These are phyloP conservation scores for Schmidtea mediterranea DNA, from an alignment of 1,140 invertebrate species.

Conservation along the genomic window DNA sequence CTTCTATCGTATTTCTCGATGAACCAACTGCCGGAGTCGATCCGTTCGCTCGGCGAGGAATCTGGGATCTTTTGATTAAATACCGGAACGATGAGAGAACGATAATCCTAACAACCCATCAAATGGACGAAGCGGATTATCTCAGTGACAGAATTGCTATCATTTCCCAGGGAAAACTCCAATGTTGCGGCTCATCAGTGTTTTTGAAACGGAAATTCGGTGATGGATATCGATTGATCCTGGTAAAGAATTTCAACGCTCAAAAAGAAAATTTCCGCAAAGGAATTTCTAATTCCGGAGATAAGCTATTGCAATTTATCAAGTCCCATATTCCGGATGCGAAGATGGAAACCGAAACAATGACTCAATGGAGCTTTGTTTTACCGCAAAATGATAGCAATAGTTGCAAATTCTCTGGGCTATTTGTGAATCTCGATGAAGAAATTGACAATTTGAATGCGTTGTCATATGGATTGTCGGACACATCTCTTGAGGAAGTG, in stretches of 20 bases:
- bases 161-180: slow-evolving; percentile 36
- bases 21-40: slow-evolving; percentile 43
- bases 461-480: slow-evolving; percentile 22
- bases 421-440: too few relatives aligned
- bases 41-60: slow-evolving; percentile 53
- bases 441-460: too few relatives aligned
- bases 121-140: slow-evolving; percentile 38
- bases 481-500: slow-evolving; percentile 35
- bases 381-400: too few relatives aligned
- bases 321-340: background rate
- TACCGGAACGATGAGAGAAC: slow-evolving; percentile 32
- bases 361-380: too few relatives aligned
- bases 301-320: background rate
- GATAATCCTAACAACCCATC: slow-evolving; percentile 41
- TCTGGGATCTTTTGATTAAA: slow-evolving; percentile 42
- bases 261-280: slow-evolving; percentile 6
- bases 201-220: slow-evolving; percentile 37
- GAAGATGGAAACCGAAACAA: background rate
- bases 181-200: slow-evolving; percentile 35
- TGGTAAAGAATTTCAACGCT: slow-evolving; percentile 7
- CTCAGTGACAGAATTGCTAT: slow-evolving; percentile 42
- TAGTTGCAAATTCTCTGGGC: too few relatives aligned
- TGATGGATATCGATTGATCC: slow-evolving; percentile 34
- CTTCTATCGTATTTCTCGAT: slow-evolving; percentile 24
- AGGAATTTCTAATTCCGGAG: background rate